A percentile compares a stretch with the other conserved stretches of the same genome.
Conservation (phyloP, 2,113 vertebrate species). For the Anarhynchus alexandrinus region DNA sequence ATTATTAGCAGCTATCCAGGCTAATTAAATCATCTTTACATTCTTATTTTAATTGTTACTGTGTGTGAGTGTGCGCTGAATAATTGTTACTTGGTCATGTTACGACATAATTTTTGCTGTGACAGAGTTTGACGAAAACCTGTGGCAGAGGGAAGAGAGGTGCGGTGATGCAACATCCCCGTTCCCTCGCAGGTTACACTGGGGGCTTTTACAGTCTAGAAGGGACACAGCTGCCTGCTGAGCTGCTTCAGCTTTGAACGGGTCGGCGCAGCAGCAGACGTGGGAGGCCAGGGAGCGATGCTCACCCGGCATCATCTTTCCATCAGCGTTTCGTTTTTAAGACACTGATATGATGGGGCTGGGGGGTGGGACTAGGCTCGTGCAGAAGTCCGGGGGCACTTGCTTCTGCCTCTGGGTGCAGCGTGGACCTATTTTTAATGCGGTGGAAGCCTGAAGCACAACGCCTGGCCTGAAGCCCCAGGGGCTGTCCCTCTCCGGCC, state of each 20-base stretch:
- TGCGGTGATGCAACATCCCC: background rate
- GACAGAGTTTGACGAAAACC: background rate
- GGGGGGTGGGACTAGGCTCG: background rate
- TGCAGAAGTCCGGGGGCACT: rapidly evolving
- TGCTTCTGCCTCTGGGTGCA: background rate
- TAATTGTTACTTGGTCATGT: background rate
- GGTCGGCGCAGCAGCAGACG: background rate
- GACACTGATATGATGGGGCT: background rate
- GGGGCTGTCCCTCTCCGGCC: background rate
- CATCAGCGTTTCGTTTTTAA: background rate
- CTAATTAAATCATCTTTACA: background rate
- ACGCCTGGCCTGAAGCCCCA: background rate
- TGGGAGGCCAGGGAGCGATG: background rate
- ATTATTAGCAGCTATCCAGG: background rate
- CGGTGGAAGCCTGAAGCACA: background rate
- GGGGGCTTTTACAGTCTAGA: rapidly evolving
- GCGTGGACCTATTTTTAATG: rapidly evolving
- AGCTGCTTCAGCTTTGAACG: background rate
- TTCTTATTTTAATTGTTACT: background rate
- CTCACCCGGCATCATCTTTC: background rate
- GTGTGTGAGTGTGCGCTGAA: background rate
- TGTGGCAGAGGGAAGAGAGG: background rate
- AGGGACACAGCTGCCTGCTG: background rate
- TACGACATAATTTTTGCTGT: background rate
- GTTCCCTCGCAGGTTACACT: background rate